Evolutionary conservation across 1,140 invertebrate species (phyloP).

Genomic region (Eriosoma lanigerum): DNA sequence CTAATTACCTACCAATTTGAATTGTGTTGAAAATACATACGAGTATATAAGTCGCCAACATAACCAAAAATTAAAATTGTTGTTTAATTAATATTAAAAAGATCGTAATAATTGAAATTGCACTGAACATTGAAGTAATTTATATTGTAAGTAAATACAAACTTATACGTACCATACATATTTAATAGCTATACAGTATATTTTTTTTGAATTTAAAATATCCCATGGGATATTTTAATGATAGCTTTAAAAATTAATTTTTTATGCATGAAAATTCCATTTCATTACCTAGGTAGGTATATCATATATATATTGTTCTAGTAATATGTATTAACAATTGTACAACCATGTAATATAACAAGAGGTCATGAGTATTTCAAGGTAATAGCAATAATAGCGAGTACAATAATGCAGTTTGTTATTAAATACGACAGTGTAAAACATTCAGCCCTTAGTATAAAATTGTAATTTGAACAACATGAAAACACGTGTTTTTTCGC

Average conservation of each 20-base stretch:
- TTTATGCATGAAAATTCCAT: slow-evolving; percentile 24
- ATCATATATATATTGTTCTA: background rate
- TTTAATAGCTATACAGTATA: background rate
- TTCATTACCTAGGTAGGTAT: slow-evolving; percentile 5
- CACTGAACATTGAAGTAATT: too few species aligned
- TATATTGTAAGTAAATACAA: background rate
- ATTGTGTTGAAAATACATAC: too few species aligned
- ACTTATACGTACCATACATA: background rate
- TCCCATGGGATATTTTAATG: slow-evolving; percentile 24
- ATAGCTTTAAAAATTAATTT: slow-evolving; percentile 9
- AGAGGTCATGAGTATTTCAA: slow-evolving; percentile 27
- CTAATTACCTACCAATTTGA: too few species aligned
- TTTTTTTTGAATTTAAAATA: background rate
- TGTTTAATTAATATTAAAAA: slow-evolving; percentile 2
- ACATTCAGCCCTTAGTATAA: background rate
- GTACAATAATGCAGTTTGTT: background rate
- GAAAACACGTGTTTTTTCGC: too few species aligned
- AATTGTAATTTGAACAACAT: background rate
- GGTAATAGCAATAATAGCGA: slow-evolving; percentile 9
- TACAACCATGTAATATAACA: background rate
- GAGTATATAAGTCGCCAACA: too few species aligned
- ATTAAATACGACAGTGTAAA: background rate
- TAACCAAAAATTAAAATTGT: too few species aligned
- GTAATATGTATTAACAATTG: background rate
- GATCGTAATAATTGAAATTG: background rate